phyloP scores from a whole-genome alignment of 1,140 invertebrate species.

The Drosophila lacertosa region DNA sequence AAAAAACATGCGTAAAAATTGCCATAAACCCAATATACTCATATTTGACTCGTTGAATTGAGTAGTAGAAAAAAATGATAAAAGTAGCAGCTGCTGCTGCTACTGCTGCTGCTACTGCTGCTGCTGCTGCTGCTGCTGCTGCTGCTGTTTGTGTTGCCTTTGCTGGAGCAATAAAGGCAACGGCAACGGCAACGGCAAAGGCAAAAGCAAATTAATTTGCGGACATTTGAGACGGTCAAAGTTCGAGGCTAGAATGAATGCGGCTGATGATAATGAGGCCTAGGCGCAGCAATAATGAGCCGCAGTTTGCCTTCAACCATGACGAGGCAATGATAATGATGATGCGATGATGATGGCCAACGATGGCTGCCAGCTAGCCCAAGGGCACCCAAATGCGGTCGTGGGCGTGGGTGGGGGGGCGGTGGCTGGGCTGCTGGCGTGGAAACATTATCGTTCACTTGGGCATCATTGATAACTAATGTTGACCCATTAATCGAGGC shows the following conservation, averaged over 20 bases:
- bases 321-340: conserved; percentile 38
- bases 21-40: too few species aligned
- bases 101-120: background rate
- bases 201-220: conserved; percentile 53
- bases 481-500: conserved; percentile 68
- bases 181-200: conserved; percentile 38
- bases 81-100: conserved; percentile 14
- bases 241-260: conserved; percentile 38
- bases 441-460: conserved; percentile 68
- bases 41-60: too few species aligned
- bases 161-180: conserved; percentile 31
- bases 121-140: background rate
- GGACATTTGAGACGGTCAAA: conserved; percentile 50
- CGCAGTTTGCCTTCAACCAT: conserved; percentile 16
- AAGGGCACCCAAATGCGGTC: too few species aligned
- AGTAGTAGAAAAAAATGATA: too few species aligned
- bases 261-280: conserved; percentile 28
- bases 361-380: conserved; percentile 13
- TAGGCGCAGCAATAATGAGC: conserved; percentile 29
- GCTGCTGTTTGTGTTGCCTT: background rate
- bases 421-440: conserved; percentile 7
- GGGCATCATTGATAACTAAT: conserved; percentile 77
- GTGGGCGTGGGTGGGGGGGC: too few species aligned
- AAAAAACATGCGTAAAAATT: too few species aligned
- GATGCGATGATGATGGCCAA: conserved; percentile 48